Conservation (phyloP, 2,888 invertebrate genomes). For the Parasteatoda lunata region DNA sequence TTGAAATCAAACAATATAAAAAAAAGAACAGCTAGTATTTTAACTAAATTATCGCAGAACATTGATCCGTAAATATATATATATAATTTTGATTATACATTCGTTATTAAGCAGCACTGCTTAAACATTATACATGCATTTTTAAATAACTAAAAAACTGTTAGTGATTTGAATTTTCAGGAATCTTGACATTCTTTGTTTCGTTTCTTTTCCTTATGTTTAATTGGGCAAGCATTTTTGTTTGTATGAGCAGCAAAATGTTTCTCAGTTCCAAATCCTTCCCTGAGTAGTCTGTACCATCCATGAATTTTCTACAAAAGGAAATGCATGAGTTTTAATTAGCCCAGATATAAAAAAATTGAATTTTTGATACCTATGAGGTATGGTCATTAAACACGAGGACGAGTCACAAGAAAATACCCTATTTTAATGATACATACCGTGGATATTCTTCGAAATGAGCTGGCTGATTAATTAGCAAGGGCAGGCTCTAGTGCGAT, state of each 20-base stretch:
- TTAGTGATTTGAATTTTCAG: not conserved
- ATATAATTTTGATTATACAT: not conserved
- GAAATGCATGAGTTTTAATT: no score
- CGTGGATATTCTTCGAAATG: no score
- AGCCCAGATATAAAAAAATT: no score
- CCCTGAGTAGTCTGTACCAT: constrained; percentile 84
- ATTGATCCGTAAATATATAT: not conserved
- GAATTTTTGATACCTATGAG: no score
- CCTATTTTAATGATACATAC: no score
- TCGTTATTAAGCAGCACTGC: not conserved
- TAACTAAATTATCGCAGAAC: not conserved
- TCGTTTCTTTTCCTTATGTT: not conserved
- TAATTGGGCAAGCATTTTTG: constrained; percentile 13
- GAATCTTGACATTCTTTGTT: not conserved
- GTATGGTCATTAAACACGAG: no score
- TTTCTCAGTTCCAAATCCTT: constrained; percentile 79
- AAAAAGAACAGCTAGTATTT: not conserved
- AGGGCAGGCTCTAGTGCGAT: no score
- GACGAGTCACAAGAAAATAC: no score
- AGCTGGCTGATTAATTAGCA: no score
- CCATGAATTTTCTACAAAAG: constrained; percentile 78
- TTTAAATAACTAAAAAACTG: constrained; percentile 2
- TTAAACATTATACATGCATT: not conserved
- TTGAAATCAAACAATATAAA: not conserved
- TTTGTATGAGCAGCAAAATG: constrained; percentile 72